These are phyloP conservation scores for Phalacrocorax pelagicus DNA, from an alignment of 2,113 vertebrate species.

Conservation along the genomic window DNA sequence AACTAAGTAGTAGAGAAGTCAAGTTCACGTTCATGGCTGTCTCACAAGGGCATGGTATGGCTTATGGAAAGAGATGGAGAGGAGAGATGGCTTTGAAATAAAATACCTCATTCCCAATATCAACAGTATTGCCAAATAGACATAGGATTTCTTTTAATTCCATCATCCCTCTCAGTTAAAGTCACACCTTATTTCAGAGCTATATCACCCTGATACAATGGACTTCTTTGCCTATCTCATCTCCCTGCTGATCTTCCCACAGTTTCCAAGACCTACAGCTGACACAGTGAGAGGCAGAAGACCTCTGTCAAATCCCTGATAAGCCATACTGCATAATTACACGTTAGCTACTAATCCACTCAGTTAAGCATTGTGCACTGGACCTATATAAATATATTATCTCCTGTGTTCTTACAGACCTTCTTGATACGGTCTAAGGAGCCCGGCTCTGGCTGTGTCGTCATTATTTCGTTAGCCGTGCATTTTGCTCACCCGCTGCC, in stretches of 20 bases:
- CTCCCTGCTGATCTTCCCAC: conserved; percentile 68
- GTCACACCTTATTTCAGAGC: conserved; percentile 34
- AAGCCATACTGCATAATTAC: neutral
- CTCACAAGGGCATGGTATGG: neutral
- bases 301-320: neutral
- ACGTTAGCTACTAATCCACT: neutral
- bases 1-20: neutral
- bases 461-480: neutral
- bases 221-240: conserved; percentile 66
- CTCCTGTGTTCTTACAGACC: neutral
- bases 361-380: neutral
- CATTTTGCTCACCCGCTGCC: neutral
- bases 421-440: neutral
- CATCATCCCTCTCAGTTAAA: neutral
- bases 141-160: neutral
- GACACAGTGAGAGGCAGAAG: conserved; percentile 65
- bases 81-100: neutral
- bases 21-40: neutral
- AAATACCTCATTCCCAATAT: rapidly evolving
- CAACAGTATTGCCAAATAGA: neutral
- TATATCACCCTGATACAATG: conserved; percentile 64
- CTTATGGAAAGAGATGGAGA: neutral
- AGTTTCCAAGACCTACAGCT: conserved; percentile 60
- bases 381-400: neutral
- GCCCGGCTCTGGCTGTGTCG: neutral